A percentile compares a stretch with the other conserved stretches of the same genome.
phyloP scores from a whole-genome alignment of 2,797 vertebrate genomes.

The Salarias fasciatus region DNA sequence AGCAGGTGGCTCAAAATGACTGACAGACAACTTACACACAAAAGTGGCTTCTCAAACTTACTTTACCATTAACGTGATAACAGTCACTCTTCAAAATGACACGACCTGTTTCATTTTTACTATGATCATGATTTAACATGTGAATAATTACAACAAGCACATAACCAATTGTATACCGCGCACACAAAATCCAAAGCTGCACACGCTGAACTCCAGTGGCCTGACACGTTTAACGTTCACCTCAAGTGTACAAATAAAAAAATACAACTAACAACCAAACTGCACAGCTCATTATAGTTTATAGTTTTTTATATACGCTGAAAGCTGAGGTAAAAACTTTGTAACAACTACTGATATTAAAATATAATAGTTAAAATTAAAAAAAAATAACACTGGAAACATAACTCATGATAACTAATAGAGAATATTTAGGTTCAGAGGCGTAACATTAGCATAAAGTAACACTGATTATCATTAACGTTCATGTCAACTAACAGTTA shows the following conservation, averaged over 20 bases:
- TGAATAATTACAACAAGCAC: too few species aligned
- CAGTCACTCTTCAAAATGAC: too few species aligned
- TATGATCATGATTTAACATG: too few species aligned
- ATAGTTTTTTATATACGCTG: slow-evolving; percentile 15
- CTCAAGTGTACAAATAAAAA: slow-evolving; percentile 18
- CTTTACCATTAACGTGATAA: too few species aligned
- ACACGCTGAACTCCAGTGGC: slow-evolving; percentile 19
- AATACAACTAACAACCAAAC: slow-evolving; percentile 27
- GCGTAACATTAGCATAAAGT: slow-evolving; percentile 10
- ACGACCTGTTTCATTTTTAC: too few species aligned
- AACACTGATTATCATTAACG: slow-evolving; percentile 35
- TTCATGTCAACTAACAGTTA: slow-evolving; percentile 10
- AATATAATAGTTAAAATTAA: not conserved
- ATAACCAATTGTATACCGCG: slow-evolving; percentile 2
- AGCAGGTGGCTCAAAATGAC: slow-evolving; percentile 6
- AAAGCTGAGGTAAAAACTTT: not conserved
- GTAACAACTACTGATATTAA: not conserved
- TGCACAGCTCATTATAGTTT: slow-evolving; percentile 22
- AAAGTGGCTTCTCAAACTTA: too few species aligned
- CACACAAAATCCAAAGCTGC: slow-evolving; percentile 21
- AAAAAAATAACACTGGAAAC: not conserved
- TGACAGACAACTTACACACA: not conserved
- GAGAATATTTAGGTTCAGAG: slow-evolving; percentile 4
- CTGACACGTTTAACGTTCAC: slow-evolving; percentile 22
- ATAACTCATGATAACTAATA: not conserved